Base-by-base conservation (phyloP, 2,888 invertebrate species). In the Synergus laeviventris region DNA sequence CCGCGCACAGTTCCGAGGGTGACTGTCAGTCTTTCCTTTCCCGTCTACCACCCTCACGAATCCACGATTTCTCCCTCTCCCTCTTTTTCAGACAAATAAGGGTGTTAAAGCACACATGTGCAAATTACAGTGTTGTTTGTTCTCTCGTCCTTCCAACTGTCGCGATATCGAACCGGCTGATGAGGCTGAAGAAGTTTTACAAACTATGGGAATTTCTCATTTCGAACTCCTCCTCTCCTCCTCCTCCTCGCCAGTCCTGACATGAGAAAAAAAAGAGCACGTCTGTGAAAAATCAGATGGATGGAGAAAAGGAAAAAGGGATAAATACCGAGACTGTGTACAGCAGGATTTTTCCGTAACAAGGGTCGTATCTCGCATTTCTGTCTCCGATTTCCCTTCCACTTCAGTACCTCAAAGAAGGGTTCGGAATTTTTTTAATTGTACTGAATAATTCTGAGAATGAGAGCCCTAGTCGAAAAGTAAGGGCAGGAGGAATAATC, bases 1-100 rank as follows among this genome's bases (percentile, higher is more conserved):
- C 78, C 75, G 78, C 75, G 75, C 80, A 66, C 49, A 64, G 64
- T 74, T 76, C 59, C 59, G 45, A 70, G 77, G 75, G 74, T 70
- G 62, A 49, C 60, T 75, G 61, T 62, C 60, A 54, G 60, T 75
- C 39, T 36, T 62, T 74, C 62, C 45, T 61, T 73, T 21, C 59
- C 59, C 39, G 38, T 62, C 59, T 70, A 38, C 21, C 56, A 36
- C 18, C 21, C 56, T 38, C 36, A 21, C 11, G 14, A 60, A 70
- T 59, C 49, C 64, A 16, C 73, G 59, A 64, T 74, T 54, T 73
- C 61, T 62, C 49, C 74, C 42, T 64, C 62, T 38, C 39, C 45
- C 61, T n/a, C 42, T 70, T 70, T 70, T 70, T 70, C 70, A 49
- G 70, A 70, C 70, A 70, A 70, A 70, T 70, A 70, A 70, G 70